Conservation (phyloP, 2,113 vertebrate species). For the Proterorhinus semilunaris region DNA sequence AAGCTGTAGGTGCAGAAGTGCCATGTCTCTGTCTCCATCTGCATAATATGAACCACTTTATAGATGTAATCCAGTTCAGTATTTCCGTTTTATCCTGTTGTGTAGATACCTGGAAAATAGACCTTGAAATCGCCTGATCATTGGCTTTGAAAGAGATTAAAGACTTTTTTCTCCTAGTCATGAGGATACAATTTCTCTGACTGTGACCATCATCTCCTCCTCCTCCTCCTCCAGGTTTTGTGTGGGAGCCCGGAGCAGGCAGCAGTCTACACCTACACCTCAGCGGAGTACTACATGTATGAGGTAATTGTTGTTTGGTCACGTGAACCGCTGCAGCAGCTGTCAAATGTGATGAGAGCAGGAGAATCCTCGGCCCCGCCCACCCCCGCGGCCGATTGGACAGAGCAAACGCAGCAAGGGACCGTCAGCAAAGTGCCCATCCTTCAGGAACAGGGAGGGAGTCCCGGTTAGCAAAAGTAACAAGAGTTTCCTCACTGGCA, state of each 20-base stretch:
- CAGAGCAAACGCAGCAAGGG: constrained; percentile 55
- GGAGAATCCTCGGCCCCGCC: constrained; percentile 51
- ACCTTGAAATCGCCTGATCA: too few species aligned
- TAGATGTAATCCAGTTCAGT: too few species aligned
- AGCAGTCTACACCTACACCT: constrained; percentile 49
- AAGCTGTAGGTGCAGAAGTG: too few species aligned
- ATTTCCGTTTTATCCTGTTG: too few species aligned
- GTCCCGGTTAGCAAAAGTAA: background rate
- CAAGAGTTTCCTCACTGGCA: background rate
- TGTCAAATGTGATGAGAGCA: constrained; percentile 75
- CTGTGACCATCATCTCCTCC: background rate
- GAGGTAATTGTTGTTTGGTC: constrained; percentile 83
- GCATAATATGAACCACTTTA: too few species aligned
- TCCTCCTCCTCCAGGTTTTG: background rate
- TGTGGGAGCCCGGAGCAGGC: constrained; percentile 8
- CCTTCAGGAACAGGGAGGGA: background rate
- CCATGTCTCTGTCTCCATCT: too few species aligned
- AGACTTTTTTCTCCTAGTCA: background rate
- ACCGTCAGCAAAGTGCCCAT: constrained; percentile 59
- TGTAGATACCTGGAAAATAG: too few species aligned
- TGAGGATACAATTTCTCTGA: background rate
- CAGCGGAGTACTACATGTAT: constrained; percentile 63
- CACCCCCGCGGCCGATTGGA: constrained; percentile 71
- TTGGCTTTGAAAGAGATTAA: background rate
- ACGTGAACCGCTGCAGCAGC: constrained; percentile 79